Evolutionary conservation across 2,888 invertebrate species (phyloP).

Genomic region (Scrobipalpa costella): DNA sequence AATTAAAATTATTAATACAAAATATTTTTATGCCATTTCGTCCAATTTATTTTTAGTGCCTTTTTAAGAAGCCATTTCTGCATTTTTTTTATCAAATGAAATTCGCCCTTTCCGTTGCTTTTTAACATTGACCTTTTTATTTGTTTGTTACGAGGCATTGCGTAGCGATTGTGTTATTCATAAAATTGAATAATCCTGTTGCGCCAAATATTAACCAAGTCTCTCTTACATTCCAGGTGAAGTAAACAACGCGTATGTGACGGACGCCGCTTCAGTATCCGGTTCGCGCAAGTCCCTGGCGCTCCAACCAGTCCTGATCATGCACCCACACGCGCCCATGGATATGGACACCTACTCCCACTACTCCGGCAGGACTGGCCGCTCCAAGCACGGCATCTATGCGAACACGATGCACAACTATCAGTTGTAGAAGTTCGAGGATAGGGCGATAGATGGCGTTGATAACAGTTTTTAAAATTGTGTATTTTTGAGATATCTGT

Average conservation of each 20-base stretch:
- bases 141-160: no score
- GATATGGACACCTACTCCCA: slow-evolving; percentile 89
- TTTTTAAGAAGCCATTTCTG: no score
- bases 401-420: slow-evolving; percentile 87
- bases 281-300: slow-evolving; percentile 93
- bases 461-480: slow-evolving; percentile 37
- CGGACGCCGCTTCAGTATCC: slow-evolving; percentile 91
- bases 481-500: not conserved
- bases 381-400: slow-evolving; percentile 83
- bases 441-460: slow-evolving; percentile 42
- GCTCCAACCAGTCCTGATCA: slow-evolving; percentile 91
- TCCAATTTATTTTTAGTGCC: no score
- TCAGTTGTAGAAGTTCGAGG: slow-evolving; percentile 70
- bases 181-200: no score
- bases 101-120: no score
- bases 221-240: slow-evolving; percentile 83
- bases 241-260: slow-evolving; percentile 93
- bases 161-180: no score
- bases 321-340: slow-evolving; percentile 84
- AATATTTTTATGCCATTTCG: no score
- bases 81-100: no score
- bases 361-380: slow-evolving; percentile 86
- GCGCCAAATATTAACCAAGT: not conserved
- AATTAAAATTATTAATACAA: no score
- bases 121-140: no score